Conservation (phyloP, 1,140 invertebrate genomes). For the Andrena cerasifolii region DNA sequence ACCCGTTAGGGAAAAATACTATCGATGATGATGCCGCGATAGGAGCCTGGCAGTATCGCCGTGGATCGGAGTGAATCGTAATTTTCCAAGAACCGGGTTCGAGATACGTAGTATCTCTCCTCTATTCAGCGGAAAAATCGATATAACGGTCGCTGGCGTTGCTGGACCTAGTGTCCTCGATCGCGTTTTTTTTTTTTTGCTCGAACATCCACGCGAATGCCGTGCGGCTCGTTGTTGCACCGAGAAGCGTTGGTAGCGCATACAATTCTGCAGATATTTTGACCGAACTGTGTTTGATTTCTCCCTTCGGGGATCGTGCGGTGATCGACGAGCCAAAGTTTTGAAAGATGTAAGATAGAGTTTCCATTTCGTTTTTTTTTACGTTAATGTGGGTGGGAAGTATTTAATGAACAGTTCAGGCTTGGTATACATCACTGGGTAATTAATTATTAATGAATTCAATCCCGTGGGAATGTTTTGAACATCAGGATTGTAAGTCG, state of each 20-base stretch:
- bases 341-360: too few species aligned
- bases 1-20: conserved; percentile 37
- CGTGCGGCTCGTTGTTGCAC: background rate
- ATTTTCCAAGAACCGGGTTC: conserved; percentile 42
- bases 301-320: too few species aligned
- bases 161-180: conserved; percentile 3
- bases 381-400: too few species aligned
- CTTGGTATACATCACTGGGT: background rate
- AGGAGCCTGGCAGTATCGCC: conserved; percentile 38
- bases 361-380: too few species aligned
- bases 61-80: conserved; percentile 51
- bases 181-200: background rate
- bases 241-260: too few species aligned
- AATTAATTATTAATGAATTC: background rate
- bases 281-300: too few species aligned
- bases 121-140: conserved; percentile 31
- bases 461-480: background rate
- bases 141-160: conserved; percentile 11
- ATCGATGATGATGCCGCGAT: conserved; percentile 38
- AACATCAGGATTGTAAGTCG: background rate
- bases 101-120: background rate
- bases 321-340: too few species aligned
- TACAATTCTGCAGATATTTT: too few species aligned
- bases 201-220: background rate
- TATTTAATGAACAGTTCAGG: too few species aligned